Base-by-base conservation (phyloP, 2,113 vertebrate species). In the Clarias batrachus region DNA sequence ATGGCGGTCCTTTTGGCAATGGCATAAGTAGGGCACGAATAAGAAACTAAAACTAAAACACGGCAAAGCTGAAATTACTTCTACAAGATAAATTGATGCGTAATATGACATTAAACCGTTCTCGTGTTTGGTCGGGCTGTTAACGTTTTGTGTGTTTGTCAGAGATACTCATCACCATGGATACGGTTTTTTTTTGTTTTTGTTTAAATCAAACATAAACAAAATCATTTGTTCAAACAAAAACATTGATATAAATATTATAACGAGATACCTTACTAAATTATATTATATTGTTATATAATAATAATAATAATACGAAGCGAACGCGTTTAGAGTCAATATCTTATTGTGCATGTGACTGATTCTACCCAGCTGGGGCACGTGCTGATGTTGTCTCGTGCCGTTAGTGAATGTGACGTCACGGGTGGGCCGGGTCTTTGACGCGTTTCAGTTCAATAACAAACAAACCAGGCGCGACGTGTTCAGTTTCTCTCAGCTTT, bases 351-450 rank as follows among this genome's bases (percentile, higher is more conserved):
- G 16, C n/a, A 27, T 11, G n/a, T 17, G 52, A 19, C 27, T 37
- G 23, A 57, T 19, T 21, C 60, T 30, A 6, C 57, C 30, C 30
- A 60, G 30, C 57, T 37, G 57, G 17, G 78, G 56, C 76, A 57
- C 78, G 78, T 79, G 56, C 56, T 60, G 78, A 33, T 60, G 78
- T 79, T 30, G 77, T 79, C 74, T 77, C 56, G 3, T 60, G 19
- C 12, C 23, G 27, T 17, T 23, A 27, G 78, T 41, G 78, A 62
- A 0, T 30, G 25, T 81, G 78, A 81, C 78, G 78, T 81, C 78
- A 62, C 19, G 0, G 0, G 33, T 3, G 57, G 57, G 78, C 16
- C 4, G 57, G 78, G 19, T 62, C 21, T 23, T 59, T 11, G 4
- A 1, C 4, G 56, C 56, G 25, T 21, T 21, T 62, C 78, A 62